Base-by-base conservation (phyloP, 2,797 vertebrate species). In the Pygocentrus nattereri region DNA sequence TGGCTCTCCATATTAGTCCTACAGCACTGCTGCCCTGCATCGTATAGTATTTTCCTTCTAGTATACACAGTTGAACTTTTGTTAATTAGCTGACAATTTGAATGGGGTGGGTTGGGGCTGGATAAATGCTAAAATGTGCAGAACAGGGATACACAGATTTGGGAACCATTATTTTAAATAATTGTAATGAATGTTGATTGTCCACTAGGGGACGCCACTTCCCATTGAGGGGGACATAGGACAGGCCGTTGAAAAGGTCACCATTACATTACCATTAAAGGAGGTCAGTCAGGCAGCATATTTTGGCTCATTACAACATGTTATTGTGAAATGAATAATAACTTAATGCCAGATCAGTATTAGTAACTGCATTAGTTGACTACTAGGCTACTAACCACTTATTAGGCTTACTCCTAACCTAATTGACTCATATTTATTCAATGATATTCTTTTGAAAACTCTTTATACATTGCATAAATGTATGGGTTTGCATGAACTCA, bases 161-260 rank as follows among this genome's bases (percentile, higher is more conserved):
- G 25, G 58, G 10, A 23, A 61, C 27, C 59, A 62, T 44, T 44
- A 13, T 13, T 18, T 38, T 21, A 5, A 16, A 49, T 8, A 30
- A 54, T 56, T 13, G 15, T 68, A 59, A 38, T 78, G 8, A 27
- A 11, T 5, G 25, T 3, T 4, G 27, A 8, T 79, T 69, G n/a
- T 1, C 81, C 94, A 83, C 91, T 21, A 41, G 88, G 78, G 64
- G 92, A 90, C 87, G 90, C 87, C 89, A 90, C 56, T 72, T 78
- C 21, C 52, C 62, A 80, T 47, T 52, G 31, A 73, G 41, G 30
- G 65, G 69, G 38, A 65, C 34, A 18, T 15, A 41, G 15, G 6
- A 59, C 5, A 3, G 31, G 19, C 13, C 34, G 15, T 19, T 59
- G 13, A 59, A 58, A 74, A 58, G 50, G 50, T 4, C 18, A 15